Conservation (phyloP, 1,140 invertebrate species). For the Pseudomyrmex pallidus region DNA sequence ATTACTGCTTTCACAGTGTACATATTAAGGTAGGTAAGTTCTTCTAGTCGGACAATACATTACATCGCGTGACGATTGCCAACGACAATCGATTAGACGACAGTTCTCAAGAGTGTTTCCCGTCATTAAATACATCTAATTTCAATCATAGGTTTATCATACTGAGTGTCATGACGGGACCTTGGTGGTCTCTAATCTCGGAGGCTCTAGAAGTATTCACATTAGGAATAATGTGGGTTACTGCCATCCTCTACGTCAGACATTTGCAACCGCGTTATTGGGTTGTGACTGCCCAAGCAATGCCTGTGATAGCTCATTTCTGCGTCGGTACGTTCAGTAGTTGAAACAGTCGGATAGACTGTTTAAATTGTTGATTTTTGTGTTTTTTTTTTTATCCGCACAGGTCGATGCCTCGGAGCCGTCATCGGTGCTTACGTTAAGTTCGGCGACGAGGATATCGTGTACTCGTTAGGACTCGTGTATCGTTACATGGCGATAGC, state of each 20-base stretch:
- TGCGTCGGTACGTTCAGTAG: conserved; percentile 88
- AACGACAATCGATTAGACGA: neutral
- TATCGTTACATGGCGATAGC: conserved; percentile 88
- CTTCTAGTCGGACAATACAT: neutral
- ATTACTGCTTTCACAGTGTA: conserved; percentile 92
- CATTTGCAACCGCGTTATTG: conserved; percentile 92
- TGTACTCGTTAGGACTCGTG: conserved; percentile 81
- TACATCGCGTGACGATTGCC: neutral
- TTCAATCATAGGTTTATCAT: conserved; percentile 82
- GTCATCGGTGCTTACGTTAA: conserved; percentile 86
- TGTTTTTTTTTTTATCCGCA: neutral
- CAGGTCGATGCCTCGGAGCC: conserved; percentile 89
- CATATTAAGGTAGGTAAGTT: conserved; percentile 88
- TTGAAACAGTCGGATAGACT: neutral
- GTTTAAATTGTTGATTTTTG: neutral
- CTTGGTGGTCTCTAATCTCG: conserved; percentile 89
- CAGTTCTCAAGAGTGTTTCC: no score
- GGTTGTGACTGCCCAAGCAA: conserved; percentile 92
- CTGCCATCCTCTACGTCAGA: conserved; percentile 92
- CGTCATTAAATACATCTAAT: no score
- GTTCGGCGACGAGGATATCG: conserved; percentile 76
- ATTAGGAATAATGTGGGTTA: conserved; percentile 93
- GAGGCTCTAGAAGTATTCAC: conserved; percentile 93
- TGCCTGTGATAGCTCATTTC: conserved; percentile 93
- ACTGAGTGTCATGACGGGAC: conserved; percentile 87